Conservation (phyloP, 1,140 invertebrate species). For the Zaprionus kolodkinae region DNA sequence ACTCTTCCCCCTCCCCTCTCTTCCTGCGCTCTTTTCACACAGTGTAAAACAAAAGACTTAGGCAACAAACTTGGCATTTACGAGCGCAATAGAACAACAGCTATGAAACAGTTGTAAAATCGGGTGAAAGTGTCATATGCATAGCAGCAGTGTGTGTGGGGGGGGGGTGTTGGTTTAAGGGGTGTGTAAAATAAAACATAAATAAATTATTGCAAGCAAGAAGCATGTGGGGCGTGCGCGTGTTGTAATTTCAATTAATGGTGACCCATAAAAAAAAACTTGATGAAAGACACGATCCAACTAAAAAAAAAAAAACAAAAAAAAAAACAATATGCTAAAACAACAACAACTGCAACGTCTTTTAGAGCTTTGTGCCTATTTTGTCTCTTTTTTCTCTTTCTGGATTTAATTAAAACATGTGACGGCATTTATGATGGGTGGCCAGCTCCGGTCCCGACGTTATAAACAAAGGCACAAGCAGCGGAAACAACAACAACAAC, state of each 20-base stretch:
- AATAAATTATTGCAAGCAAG: constrained; percentile 61
- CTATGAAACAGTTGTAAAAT: constrained; percentile 44
- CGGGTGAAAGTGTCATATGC: constrained; percentile 57
- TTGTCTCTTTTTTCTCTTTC: background rate
- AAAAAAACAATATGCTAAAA: constrained; percentile 13
- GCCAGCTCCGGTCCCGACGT: constrained; percentile 44
- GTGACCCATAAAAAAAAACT: constrained; percentile 34
- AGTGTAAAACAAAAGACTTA: constrained; percentile 69
- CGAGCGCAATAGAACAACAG: constrained; percentile 64
- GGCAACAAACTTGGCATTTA: constrained; percentile 68
- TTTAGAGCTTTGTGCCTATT: constrained; percentile 60
- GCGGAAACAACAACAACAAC: constrained; percentile 15
- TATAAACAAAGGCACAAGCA: constrained; percentile 69
- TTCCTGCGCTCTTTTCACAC: background rate
- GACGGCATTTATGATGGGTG: constrained; percentile 71
- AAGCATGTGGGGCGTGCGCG: constrained; percentile 25
- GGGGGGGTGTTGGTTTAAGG: too few relatives aligned
- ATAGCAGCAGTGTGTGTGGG: constrained; percentile 17
- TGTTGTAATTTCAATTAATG: constrained; percentile 76
- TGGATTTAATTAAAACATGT: constrained; percentile 73
- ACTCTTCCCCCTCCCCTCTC: background rate
- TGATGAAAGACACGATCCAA: constrained; percentile 21
- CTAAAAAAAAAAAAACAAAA: constrained; percentile 3
- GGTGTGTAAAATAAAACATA: constrained; percentile 42
- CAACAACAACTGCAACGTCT: constrained; percentile 5